phyloP scores from a whole-genome alignment of 1,140 invertebrate species.

The Drosophila athabasca region DNA sequence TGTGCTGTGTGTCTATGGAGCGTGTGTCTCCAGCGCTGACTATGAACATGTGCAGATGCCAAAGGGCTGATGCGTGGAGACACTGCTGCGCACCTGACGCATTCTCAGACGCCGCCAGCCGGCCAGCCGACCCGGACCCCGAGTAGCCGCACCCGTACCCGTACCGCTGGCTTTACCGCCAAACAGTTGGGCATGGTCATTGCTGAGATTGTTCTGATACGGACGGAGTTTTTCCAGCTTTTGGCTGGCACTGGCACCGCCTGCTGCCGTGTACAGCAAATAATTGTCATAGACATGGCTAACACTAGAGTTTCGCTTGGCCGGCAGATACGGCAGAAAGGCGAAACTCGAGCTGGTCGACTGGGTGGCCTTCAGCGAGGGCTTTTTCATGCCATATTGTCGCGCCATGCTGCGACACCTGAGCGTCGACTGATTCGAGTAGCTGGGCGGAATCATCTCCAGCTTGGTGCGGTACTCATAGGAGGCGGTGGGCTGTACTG shows the following conservation, averaged over 20 bases:
- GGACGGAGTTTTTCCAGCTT: conserved; percentile 50
- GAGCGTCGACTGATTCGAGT: conserved; percentile 78
- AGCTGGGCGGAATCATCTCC: conserved; percentile 76
- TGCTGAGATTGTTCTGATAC: conserved; percentile 71
- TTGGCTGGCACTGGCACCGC: conserved; percentile 42
- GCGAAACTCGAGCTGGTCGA: conserved; percentile 80
- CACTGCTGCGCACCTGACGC: conserved; percentile 76
- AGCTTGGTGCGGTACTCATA: conserved; percentile 73
- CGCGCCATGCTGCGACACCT: conserved; percentile 42
- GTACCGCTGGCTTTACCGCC: conserved; percentile 40
- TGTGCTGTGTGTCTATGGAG: background rate
- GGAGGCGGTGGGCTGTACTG: conserved; percentile 46
- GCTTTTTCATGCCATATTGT: conserved; percentile 35
- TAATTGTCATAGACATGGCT: conserved; percentile 82
- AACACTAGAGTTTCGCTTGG: conserved; percentile 78
- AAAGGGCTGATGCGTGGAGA: conserved; percentile 78
- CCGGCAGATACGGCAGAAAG: conserved; percentile 75
- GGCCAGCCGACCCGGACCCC: conserved; percentile 29
- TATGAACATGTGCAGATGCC: conserved; percentile 84
- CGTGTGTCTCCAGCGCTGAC: conserved; percentile 64
- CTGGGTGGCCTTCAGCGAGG: conserved; percentile 71
- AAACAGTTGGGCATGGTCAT: conserved; percentile 74
- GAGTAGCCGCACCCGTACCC: conserved; percentile 2
- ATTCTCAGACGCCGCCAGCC: conserved; percentile 62
- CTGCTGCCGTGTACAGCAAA: conserved; percentile 66